Percentiles rank a stretch among this genome's conserved stretches.
Conservation (phyloP, 2,888 invertebrate species). For the Timema cristinae region DNA sequence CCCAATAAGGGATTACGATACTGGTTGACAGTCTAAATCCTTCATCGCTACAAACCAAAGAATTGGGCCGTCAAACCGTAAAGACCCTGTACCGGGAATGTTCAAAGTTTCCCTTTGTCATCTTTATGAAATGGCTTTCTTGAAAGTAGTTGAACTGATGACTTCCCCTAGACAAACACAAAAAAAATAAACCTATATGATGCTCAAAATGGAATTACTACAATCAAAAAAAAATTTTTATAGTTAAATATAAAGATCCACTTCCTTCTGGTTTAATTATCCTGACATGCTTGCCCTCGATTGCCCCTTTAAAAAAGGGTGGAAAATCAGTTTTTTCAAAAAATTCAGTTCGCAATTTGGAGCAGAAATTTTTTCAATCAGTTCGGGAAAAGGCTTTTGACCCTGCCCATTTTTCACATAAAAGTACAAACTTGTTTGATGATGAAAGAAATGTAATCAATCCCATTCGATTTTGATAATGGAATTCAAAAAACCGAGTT, state of each 20-base stretch:
- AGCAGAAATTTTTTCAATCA: background rate
- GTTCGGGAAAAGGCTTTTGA: background rate
- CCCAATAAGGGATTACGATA: no score
- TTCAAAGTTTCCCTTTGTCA: background rate
- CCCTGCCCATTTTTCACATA: background rate
- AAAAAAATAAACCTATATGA: background rate
- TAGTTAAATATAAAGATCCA: background rate
- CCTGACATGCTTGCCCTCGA: background rate
- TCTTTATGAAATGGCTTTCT: background rate
- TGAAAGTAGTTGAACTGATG: background rate
- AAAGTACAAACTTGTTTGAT: no score
- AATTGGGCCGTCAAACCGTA: background rate
- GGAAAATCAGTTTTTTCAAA: background rate
- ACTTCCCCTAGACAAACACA: background rate
- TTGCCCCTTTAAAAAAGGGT: background rate
- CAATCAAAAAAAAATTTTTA: background rate
- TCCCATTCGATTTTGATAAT: no score
- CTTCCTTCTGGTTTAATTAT: no score
- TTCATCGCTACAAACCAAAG: background rate
- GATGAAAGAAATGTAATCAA: no score
- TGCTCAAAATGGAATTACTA: background rate
- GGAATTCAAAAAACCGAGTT: no score
- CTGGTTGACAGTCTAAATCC: no score
- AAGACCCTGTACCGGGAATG: background rate
- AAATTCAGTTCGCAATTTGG: background rate